phyloP scores from a whole-genome alignment of 2,797 vertebrate species.

The Mus minutoides region DNA sequence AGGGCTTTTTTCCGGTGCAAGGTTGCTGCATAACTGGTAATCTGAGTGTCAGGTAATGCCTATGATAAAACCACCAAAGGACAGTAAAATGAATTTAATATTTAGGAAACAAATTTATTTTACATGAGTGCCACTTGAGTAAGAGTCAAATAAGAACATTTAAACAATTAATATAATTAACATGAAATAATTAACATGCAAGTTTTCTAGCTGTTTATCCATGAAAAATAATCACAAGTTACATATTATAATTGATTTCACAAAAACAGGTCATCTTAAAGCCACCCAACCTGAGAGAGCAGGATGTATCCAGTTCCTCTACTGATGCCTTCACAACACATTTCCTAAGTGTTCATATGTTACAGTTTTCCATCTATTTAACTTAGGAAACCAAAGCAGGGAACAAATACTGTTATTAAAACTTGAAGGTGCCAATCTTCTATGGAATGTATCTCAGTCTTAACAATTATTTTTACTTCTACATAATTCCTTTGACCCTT shows the following conservation, averaged over 20 bases:
- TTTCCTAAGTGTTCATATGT: neutral
- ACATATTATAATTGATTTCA: slow-evolving; percentile 10
- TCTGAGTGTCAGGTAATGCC: slow-evolving; percentile 97
- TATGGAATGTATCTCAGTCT: slow-evolving; percentile 8
- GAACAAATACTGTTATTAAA: slow-evolving; percentile 16
- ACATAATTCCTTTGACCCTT: neutral
- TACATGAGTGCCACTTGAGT: neutral
- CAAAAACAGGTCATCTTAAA: slow-evolving; percentile 35
- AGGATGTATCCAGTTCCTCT: neutral
- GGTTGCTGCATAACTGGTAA: slow-evolving; percentile 95
- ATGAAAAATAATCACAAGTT: slow-evolving; percentile 57
- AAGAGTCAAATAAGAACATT: slow-evolving; percentile 52
- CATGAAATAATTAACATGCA: slow-evolving; percentile 26
- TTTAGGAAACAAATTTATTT: slow-evolving; percentile 50
- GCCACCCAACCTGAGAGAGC: neutral
- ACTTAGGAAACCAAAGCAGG: slow-evolving; percentile 59
- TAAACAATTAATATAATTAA: slow-evolving; percentile 58
- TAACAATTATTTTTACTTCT: slow-evolving; percentile 48
- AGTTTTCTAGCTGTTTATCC: slow-evolving; percentile 39
- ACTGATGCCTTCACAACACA: neutral
- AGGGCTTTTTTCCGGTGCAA: slow-evolving; percentile 95
- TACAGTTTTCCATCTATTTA: slow-evolving; percentile 21
- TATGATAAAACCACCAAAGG: slow-evolving; percentile 77
- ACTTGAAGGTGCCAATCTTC: neutral
- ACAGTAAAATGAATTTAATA: slow-evolving; percentile 57